A percentile compares a stretch with the other conserved stretches of the same genome.
Evolutionary conservation across 2,797 vertebrate species (phyloP).

Genomic region (Podargus strigoides): DNA sequence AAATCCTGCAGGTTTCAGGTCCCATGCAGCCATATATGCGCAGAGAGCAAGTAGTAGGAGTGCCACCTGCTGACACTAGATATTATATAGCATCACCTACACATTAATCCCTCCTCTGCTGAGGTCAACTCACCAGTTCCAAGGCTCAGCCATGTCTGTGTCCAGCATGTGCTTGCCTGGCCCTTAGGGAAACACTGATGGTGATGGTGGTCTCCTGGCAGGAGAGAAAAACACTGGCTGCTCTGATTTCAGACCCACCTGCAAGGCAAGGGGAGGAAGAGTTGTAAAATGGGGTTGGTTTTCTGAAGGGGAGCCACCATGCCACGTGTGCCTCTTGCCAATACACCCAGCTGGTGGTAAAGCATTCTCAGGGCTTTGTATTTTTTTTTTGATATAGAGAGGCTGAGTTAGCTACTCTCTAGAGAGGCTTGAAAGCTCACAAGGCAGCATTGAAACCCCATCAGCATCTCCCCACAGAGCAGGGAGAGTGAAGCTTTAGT

Average conservation of each 20-base stretch:
- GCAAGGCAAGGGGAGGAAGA: not conserved
- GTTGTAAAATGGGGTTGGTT: not conserved
- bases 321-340: not conserved
- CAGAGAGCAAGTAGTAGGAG: not conserved
- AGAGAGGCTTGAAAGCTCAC: not conserved
- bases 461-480: not conserved
- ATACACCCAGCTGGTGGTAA: rapidly evolving
- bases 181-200: not conserved
- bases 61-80: not conserved
- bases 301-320: not conserved
- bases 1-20: not conserved
- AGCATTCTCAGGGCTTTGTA: not conserved
- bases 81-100: not conserved
- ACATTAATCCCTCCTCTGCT: not conserved
- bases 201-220: not conserved
- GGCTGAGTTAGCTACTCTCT: not conserved
- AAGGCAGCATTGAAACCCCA: not conserved
- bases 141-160: not conserved
- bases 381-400: not conserved
- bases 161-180: not conserved
- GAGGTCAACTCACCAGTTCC: not conserved
- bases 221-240: not conserved
- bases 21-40: not conserved
- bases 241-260: not conserved
- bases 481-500: not conserved